phyloP scores from a whole-genome alignment of 2,113 vertebrate genomes.

The Candoia aspera region DNA sequence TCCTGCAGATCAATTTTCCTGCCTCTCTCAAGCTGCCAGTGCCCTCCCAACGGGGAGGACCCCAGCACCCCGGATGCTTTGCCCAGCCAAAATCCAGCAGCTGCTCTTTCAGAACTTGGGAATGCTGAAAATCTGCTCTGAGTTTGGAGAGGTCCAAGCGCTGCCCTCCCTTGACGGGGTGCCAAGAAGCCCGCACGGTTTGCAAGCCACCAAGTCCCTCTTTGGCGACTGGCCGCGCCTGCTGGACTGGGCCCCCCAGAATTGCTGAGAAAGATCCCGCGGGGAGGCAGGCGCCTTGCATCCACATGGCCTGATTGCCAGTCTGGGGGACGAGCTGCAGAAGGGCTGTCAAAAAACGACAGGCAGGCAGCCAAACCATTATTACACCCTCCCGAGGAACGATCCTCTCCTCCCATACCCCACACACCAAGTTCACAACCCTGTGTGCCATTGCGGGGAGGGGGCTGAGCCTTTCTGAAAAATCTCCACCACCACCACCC shows the following conservation, averaged over 20 bases:
- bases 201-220: background rate
- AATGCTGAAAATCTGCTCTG: too few relatives aligned
- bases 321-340: too few relatives aligned
- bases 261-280: background rate
- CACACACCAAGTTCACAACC: background rate
- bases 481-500: background rate
- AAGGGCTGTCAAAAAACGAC: background rate
- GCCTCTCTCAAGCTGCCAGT: too few relatives aligned
- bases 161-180: background rate
- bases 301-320: background rate
- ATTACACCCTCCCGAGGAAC: constrained; percentile 21
- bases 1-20: too few relatives aligned
- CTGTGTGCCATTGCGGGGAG: background rate
- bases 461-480: background rate
- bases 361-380: constrained; percentile 21
- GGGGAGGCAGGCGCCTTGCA: background rate
- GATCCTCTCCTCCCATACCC: background rate
- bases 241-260: background rate
- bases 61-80: background rate
- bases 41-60: background rate
- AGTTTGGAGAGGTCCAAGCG: too few relatives aligned
- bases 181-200: background rate
- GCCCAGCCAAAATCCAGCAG: background rate
- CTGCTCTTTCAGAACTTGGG: background rate
- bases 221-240: background rate